Percentiles rank a stretch among this genome's conserved stretches.
phyloP scores from a whole-genome alignment of 2,888 invertebrate species.

The Sphecodes monilicornis region DNA sequence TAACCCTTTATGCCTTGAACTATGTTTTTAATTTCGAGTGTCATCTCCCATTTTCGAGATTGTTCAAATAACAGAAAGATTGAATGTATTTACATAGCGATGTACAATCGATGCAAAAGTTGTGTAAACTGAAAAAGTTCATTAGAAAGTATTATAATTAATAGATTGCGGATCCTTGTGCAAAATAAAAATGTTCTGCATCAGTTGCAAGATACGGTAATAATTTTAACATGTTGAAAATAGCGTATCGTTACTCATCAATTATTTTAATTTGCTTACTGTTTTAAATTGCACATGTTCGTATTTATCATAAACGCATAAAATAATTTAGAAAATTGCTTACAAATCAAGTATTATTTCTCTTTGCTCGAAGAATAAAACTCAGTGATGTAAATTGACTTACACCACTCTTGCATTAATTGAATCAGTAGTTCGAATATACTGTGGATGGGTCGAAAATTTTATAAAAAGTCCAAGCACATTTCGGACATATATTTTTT shows the following conservation, averaged over 20 bases:
- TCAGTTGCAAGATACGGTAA: too few relatives aligned
- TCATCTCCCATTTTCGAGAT: neutral
- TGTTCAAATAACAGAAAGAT: neutral
- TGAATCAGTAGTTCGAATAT: too few relatives aligned
- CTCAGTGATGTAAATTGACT: neutral
- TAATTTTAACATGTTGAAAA: too few relatives aligned
- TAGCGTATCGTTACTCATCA: too few relatives aligned
- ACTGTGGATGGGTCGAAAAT: neutral
- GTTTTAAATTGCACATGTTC: too few relatives aligned
- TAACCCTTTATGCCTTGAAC: neutral
- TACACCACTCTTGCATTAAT: neutral
- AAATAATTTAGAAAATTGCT: neutral
- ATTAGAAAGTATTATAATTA: too few relatives aligned
- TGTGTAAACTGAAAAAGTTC: neutral
- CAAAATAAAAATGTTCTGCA: too few relatives aligned
- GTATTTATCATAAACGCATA: too few relatives aligned
- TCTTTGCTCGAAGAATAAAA: neutral
- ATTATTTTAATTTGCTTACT: too few relatives aligned
- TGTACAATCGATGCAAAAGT: too few relatives aligned
- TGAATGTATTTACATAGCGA: too few relatives aligned
- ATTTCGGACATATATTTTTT: neutral
- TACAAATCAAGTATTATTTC: neutral
- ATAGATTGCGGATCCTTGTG: too few relatives aligned
- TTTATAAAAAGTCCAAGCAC: neutral
- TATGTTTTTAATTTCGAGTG: neutral